Evolutionary conservation across 2,113 vertebrate species (phyloP).

Genomic region (Paradoxurus hermaphroditus): DNA sequence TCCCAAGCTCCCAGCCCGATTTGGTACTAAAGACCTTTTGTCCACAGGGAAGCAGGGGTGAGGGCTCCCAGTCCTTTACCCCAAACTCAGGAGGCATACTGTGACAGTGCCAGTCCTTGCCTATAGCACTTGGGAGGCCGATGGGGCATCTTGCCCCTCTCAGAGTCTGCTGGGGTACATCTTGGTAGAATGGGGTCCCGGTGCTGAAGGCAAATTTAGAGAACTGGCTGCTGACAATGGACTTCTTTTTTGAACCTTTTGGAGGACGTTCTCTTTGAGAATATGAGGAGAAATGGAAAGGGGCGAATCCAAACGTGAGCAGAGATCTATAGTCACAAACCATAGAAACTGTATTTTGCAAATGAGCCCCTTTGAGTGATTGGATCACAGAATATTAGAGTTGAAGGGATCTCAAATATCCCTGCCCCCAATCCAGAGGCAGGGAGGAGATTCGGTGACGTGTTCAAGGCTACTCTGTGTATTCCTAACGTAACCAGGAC

Average conservation of each 20-base stretch:
- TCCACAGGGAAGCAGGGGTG: background rate
- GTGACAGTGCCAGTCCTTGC: background rate
- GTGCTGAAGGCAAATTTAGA: background rate
- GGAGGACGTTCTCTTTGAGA: background rate
- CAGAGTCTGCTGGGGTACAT: background rate
- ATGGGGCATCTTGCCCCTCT: background rate
- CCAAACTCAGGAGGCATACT: background rate
- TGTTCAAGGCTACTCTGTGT: background rate
- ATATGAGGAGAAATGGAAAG: background rate
- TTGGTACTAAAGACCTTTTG: background rate
- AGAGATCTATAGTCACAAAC: background rate
- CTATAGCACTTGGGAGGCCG: background rate
- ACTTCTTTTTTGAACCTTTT: background rate
- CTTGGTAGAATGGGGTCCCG: background rate
- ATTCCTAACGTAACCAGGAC: background rate
- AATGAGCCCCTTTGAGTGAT: background rate
- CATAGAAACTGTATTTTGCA: background rate
- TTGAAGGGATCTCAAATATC: background rate
- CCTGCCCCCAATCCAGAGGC: background rate
- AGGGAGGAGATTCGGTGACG: background rate
- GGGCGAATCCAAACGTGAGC: background rate
- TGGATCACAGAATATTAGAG: background rate
- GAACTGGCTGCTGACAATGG: background rate
- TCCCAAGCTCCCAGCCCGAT: background rate
- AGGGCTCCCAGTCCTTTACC: background rate